Conservation (phyloP, 2,888 invertebrate genomes). For the Alloplasta piceator region DNA sequence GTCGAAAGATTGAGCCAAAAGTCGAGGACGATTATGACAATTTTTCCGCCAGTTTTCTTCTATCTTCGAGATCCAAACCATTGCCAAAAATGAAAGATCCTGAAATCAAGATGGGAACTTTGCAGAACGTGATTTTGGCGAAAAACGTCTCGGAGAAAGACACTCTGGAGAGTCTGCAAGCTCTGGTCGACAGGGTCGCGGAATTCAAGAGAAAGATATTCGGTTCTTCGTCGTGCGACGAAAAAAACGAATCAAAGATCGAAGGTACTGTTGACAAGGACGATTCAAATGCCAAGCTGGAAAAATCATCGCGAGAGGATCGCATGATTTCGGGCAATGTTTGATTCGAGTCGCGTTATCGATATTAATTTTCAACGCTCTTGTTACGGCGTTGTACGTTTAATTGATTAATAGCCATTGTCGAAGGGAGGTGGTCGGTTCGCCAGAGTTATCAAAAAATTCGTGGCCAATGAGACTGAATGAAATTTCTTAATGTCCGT, state of each 20-base stretch:
- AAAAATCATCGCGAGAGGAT: slow-evolving; percentile 41
- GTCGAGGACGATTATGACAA: slow-evolving; percentile 50
- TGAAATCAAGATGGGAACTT: too few relatives aligned
- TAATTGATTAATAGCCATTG: slow-evolving; percentile 9
- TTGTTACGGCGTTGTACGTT: slow-evolving; percentile 6
- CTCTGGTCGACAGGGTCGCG: slow-evolving; percentile 64
- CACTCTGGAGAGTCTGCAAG: slow-evolving; percentile 63
- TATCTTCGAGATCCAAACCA: neutral
- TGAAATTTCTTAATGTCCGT: slow-evolving; percentile 47
- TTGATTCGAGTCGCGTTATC: slow-evolving; percentile 38
- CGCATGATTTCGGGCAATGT: slow-evolving; percentile 38
- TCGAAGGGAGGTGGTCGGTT: slow-evolving; percentile 63
- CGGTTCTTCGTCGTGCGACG: slow-evolving; percentile 56
- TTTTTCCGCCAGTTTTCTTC: slow-evolving; percentile 22
- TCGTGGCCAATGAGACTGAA: slow-evolving; percentile 42
- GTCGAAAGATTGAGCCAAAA: slow-evolving; percentile 8
- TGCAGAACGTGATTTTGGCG: neutral
- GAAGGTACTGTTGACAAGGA: neutral
- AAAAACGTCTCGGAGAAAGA: slow-evolving; percentile 55
- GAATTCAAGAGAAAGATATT: slow-evolving; percentile 68
- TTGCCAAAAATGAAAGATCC: too few relatives aligned
- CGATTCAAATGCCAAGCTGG: slow-evolving; percentile 19
- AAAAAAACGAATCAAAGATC: slow-evolving; percentile 49
- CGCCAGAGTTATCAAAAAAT: slow-evolving; percentile 11
- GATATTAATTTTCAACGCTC: neutral